These are phyloP conservation scores for Caloenas nicobarica DNA, from an alignment of 2,113 vertebrate genomes.

Conservation along the genomic window DNA sequence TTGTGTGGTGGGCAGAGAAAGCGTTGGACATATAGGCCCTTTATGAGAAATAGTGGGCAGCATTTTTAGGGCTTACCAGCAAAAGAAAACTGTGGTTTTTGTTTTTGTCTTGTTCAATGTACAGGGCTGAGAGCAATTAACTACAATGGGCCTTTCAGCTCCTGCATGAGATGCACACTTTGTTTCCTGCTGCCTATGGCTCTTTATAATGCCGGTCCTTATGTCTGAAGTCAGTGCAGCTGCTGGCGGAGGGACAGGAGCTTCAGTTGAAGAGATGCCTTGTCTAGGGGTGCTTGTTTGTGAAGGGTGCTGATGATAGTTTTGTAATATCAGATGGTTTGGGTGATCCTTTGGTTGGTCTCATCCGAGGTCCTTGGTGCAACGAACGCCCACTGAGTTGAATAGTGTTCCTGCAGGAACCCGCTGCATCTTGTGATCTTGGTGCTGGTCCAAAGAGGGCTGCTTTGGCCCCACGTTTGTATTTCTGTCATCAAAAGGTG, in stretches of 20 bases:
- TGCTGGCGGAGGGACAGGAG: slow-evolving; percentile 46
- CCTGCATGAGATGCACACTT: slow-evolving; percentile 41
- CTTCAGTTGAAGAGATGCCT: slow-evolving; percentile 43
- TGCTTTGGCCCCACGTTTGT: neutral
- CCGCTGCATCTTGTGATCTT: accelerated
- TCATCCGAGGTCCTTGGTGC: neutral
- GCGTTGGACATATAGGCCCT: neutral
- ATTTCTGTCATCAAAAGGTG: neutral
- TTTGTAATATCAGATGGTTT: neutral
- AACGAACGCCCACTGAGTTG: neutral
- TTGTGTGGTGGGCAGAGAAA: neutral
- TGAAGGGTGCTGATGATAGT: neutral
- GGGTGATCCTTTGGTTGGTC: neutral
- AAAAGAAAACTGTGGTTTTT: slow-evolving; percentile 32
- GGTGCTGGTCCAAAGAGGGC: neutral
- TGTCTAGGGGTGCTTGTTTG: slow-evolving; percentile 52
- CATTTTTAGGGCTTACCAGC: slow-evolving; percentile 12
- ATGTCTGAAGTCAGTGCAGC: slow-evolving; percentile 61
- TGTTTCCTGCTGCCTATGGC: slow-evolving; percentile 57
- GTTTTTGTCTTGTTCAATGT: neutral
- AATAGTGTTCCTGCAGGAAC: neutral
- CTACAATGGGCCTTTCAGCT: slow-evolving; percentile 64
- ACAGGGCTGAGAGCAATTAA: neutral
- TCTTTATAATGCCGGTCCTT: slow-evolving; percentile 65
- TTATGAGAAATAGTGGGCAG: neutral